These are phyloP conservation scores for Knipowitschia caucasica DNA, from an alignment of 2,797 vertebrate species.

Conservation along the genomic window DNA sequence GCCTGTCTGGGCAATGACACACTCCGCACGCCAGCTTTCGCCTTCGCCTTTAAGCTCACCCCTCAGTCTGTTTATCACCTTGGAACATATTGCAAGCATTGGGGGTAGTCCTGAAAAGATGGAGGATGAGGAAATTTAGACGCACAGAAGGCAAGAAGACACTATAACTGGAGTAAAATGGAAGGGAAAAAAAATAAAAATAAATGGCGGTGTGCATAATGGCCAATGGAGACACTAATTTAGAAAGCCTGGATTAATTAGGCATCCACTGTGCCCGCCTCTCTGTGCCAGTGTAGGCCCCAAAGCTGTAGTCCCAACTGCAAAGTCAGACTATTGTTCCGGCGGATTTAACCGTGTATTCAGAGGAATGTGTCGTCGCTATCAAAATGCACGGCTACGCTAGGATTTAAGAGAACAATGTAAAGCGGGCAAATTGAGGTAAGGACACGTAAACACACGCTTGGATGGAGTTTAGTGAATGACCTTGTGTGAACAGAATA, in stretches of 20 bases:
- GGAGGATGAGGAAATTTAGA: conserved; percentile 29
- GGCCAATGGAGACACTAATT: conserved; percentile 69
- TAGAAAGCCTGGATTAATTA: conserved; percentile 73
- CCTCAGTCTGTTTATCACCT: conserved; percentile 69
- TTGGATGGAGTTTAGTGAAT: not conserved
- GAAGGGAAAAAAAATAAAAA: conserved; percentile 22
- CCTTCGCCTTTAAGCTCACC: conserved; percentile 50
- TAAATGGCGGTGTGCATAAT: conserved; percentile 55
- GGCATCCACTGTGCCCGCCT: conserved; percentile 64
- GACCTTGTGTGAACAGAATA: conserved; percentile 3
- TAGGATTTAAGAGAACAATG: conserved; percentile 18
- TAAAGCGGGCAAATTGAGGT: conserved; percentile 27
- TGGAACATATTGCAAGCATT: conserved; percentile 66
- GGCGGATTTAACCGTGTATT: conserved; percentile 43
- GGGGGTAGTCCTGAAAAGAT: conserved; percentile 49
- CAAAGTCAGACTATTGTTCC: conserved; percentile 51
- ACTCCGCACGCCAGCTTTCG: conserved; percentile 14
- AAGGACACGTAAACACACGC: conserved; percentile 16
- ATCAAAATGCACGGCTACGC: conserved; percentile 18
- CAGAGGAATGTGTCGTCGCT: conserved; percentile 40
- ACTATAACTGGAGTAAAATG: conserved; percentile 19
- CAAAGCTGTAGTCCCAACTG: conserved; percentile 44
- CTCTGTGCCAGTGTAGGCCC: conserved; percentile 54
- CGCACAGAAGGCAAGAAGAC: conserved; percentile 7
- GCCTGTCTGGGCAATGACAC: conserved; percentile 37